phyloP scores from a whole-genome alignment of 2,888 invertebrate species.

The Aphodius granarius region DNA sequence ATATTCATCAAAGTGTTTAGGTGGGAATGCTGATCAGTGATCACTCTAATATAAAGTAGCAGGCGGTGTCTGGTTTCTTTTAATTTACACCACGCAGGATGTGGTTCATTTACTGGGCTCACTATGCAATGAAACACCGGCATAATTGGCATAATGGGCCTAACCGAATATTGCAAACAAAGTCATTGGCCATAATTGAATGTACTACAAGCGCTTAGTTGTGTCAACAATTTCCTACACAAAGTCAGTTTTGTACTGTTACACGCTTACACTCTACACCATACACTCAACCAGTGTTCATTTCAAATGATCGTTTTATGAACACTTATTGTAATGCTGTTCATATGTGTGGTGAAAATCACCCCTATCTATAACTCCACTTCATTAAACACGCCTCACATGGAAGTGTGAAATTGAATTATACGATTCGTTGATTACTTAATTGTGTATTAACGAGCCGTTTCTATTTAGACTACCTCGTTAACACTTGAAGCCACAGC shows the following conservation, averaged over 20 bases:
- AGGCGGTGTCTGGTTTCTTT: background rate
- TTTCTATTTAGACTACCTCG: background rate
- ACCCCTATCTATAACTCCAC: background rate
- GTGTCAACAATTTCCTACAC: background rate
- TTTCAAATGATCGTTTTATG: background rate
- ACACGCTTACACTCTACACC: background rate
- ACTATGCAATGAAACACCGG: background rate
- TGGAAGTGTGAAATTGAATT: background rate
- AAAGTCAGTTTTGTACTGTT: background rate
- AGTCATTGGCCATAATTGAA: conserved; percentile 34
- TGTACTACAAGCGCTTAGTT: conserved; percentile 5
- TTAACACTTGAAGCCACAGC: too few species aligned
- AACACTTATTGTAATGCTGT: background rate
- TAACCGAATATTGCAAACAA: conserved; percentile 39
- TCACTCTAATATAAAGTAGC: background rate
- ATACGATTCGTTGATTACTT: background rate
- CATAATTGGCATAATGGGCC: conserved; percentile 37
- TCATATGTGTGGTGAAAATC: background rate
- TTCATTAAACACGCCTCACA: background rate
- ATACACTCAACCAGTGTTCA: background rate
- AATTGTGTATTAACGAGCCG: background rate
- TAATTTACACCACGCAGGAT: conserved; percentile 8
- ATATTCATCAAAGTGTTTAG: too few species aligned
- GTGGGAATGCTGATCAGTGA: too few species aligned
- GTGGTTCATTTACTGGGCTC: conserved; percentile 2